Conservation (phyloP, 2,888 invertebrate species). For the Drosophila maculinotata region DNA sequence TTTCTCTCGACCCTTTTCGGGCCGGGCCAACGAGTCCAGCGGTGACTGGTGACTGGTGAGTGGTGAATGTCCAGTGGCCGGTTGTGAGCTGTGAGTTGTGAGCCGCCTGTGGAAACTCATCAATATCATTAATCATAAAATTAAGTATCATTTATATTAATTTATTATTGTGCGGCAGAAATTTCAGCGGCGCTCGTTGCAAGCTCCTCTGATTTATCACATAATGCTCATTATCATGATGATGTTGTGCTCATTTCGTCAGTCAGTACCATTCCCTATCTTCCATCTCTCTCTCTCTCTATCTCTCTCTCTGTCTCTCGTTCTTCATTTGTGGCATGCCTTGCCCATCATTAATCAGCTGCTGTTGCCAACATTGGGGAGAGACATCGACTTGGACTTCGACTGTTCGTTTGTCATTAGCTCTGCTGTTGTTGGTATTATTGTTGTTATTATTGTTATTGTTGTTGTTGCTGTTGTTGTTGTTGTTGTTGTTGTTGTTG, state of each 20-base stretch:
- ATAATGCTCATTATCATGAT: slow-evolving; percentile 76
- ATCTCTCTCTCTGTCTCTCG: slow-evolving; percentile 7
- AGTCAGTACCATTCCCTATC: slow-evolving; percentile 53
- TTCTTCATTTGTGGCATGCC: slow-evolving; percentile 12
- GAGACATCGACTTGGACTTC: slow-evolving; percentile 31
- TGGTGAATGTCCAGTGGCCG: slow-evolving; percentile 18
- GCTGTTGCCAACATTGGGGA: slow-evolving; percentile 25
- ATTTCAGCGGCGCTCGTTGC: slow-evolving; percentile 70
- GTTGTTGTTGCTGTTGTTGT: slow-evolving; percentile 21
- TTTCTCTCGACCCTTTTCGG: slow-evolving; percentile 48
- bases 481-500: slow-evolving; percentile 34
- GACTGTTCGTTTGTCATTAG: slow-evolving; percentile 76
- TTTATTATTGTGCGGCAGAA: slow-evolving; percentile 79
- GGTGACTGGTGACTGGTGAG: slow-evolving; percentile 12
- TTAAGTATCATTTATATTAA: slow-evolving; percentile 83
- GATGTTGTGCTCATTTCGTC: slow-evolving; percentile 78
- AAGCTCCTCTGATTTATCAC: slow-evolving; percentile 67
- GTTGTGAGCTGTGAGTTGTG: slow-evolving; percentile 15
- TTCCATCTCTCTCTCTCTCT: slow-evolving; percentile 22
- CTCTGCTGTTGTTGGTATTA: slow-evolving; percentile 11
- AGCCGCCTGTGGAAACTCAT: slow-evolving; percentile 75
- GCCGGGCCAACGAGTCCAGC: background rate
- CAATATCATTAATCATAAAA: slow-evolving; percentile 82
- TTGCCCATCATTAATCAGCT: slow-evolving; percentile 81
- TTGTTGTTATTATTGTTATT: slow-evolving; percentile 1